Conservation (phyloP, 2,797 vertebrate species). For the Cynopterus sphinx region DNA sequence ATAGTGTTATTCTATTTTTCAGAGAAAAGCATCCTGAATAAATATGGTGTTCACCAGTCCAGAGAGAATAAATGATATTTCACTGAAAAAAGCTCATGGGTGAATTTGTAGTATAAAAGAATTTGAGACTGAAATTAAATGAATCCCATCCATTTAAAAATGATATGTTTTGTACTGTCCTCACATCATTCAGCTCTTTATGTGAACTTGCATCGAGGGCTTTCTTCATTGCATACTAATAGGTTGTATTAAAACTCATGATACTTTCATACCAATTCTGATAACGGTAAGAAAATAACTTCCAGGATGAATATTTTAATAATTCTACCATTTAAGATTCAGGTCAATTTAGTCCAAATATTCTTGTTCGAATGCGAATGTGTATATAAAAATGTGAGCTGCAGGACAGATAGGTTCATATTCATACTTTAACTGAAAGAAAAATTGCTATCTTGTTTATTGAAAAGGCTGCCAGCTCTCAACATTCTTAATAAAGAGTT, state of each 20-base stretch:
- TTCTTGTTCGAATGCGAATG: neutral
- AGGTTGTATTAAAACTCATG: constrained; percentile 60
- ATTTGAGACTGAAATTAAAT: constrained; percentile 67
- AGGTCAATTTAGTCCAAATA: constrained; percentile 53
- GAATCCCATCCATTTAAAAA: constrained; percentile 53
- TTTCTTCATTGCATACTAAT: constrained; percentile 58
- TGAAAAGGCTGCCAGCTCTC: neutral
- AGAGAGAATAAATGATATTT: constrained; percentile 64
- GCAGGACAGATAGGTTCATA: neutral
- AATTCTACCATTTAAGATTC: constrained; percentile 46
- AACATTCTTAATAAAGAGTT: neutral
- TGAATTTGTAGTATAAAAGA: constrained; percentile 59
- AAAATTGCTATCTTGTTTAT: neutral
- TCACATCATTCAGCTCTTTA: constrained; percentile 60
- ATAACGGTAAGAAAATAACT: constrained; percentile 46
- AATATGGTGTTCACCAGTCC: constrained; percentile 20
- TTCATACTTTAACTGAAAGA: neutral
- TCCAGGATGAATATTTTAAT: constrained; percentile 41
- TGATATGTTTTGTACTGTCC: constrained; percentile 56
- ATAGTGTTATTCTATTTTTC: constrained; percentile 59
- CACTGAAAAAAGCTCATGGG: constrained; percentile 52
- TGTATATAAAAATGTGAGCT: constrained; percentile 31
- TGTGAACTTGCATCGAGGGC: constrained; percentile 28
- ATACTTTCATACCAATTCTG: constrained; percentile 51
- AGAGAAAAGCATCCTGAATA: constrained; percentile 40